These are phyloP conservation scores for Trachymyrmex cornetzi DNA, from an alignment of 1,140 invertebrate species.

Conservation along the genomic window DNA sequence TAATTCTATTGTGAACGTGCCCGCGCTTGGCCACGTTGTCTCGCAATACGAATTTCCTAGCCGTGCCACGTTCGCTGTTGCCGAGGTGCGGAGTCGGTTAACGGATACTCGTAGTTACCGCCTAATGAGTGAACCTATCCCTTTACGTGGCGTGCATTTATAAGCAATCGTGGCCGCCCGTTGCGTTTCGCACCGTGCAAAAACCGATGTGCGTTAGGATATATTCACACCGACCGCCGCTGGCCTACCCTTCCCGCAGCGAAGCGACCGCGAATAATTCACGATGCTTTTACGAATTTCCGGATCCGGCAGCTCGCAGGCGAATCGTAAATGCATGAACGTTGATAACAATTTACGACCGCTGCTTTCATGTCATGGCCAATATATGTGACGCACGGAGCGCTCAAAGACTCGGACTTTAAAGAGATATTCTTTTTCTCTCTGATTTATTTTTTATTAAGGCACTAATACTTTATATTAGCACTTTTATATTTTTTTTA, in stretches of 20 bases:
- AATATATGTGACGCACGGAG: neutral
- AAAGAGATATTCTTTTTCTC: neutral
- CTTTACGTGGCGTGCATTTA: slow-evolving; percentile 75
- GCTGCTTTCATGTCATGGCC: neutral
- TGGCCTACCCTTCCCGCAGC: neutral
- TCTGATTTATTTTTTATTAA: neutral
- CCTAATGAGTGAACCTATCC: slow-evolving; percentile 78
- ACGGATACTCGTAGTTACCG: slow-evolving; percentile 74
- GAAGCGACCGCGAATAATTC: slow-evolving; percentile 57
- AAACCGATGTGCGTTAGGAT: slow-evolving; percentile 47
- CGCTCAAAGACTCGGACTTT: neutral
- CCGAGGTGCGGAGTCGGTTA: slow-evolving; percentile 66
- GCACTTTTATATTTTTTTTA: neutral
- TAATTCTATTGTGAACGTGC: slow-evolving; percentile 69
- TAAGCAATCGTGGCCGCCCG: slow-evolving; percentile 34
- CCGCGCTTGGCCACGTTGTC: slow-evolving; percentile 37
- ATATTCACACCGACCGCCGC: neutral
- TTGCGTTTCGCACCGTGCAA: slow-evolving; percentile 33
- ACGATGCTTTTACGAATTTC: slow-evolving; percentile 64
- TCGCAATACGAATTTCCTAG: slow-evolving; percentile 69
- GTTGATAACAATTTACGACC: slow-evolving; percentile 44
- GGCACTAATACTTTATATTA: neutral
- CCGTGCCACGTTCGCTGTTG: slow-evolving; percentile 30
- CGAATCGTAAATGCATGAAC: slow-evolving; percentile 21
- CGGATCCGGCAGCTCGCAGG: slow-evolving; percentile 17